Conservation (phyloP, 2,113 vertebrate genomes). For the Forbesichthys agassizii region DNA sequence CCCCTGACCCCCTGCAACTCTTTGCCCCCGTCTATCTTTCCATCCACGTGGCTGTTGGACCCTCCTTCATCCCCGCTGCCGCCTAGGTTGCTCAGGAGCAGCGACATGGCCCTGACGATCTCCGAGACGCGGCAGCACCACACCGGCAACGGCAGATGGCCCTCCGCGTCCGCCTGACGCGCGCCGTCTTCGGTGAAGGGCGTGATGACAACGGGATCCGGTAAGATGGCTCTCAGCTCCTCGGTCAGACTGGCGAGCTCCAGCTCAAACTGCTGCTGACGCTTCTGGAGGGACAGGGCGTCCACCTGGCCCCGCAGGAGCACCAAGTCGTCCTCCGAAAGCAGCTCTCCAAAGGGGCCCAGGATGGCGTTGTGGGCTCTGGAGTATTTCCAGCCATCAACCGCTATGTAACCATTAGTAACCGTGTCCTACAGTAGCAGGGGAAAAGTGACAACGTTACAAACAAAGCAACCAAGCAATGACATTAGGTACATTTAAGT, state of each 20-base stretch:
- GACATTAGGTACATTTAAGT: not conserved
- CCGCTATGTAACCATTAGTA: slow-evolving; percentile 33
- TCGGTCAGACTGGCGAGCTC: slow-evolving; percentile 83
- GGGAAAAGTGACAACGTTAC: not conserved
- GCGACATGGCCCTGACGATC: slow-evolving; percentile 84
- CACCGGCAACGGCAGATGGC: slow-evolving; percentile 70
- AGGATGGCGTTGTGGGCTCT: slow-evolving; percentile 82
- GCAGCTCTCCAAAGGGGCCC: slow-evolving; percentile 91
- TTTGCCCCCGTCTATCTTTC: slow-evolving; percentile 38
- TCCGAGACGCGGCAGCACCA: slow-evolving; percentile 86
- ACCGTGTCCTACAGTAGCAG: slow-evolving; percentile 46
- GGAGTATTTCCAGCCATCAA: slow-evolving; percentile 84
- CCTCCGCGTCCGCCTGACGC: slow-evolving; percentile 53
- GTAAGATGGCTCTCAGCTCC: slow-evolving; percentile 84
- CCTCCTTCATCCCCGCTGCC: slow-evolving; percentile 17
- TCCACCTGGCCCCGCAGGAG: slow-evolving; percentile 86
- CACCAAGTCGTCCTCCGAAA: slow-evolving; percentile 86
- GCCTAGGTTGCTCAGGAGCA: slow-evolving; percentile 64
- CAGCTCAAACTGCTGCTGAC: slow-evolving; percentile 82
- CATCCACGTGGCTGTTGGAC: slow-evolving; percentile 24
- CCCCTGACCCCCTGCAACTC: slow-evolving; percentile 25
- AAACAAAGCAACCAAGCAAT: not conserved
- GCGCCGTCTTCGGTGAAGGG: slow-evolving; percentile 81
- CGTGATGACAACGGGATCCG: slow-evolving; percentile 83
- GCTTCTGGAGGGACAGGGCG: slow-evolving; percentile 80